A percentile compares a stretch with the other conserved stretches of the same genome.
Conservation (phyloP, 2,797 vertebrate species). For the Hyperoplus lanceolatus region DNA sequence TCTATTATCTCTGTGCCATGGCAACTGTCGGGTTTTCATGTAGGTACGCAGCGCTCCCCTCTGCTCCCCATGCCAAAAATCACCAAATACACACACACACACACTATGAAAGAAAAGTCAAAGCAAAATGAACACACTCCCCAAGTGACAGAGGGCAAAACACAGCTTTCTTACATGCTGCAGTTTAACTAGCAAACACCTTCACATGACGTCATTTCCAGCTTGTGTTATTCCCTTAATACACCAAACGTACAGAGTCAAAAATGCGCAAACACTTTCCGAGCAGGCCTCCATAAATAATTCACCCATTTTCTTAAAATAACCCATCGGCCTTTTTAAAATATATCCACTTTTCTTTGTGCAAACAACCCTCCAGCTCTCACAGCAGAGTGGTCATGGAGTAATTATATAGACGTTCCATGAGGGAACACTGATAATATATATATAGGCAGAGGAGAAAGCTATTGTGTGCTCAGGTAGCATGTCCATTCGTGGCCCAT, state of each 20-base stretch:
- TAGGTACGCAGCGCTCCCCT: conserved; percentile 34
- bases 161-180: conserved; percentile 16
- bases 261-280: conserved; percentile 38
- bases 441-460: neutral
- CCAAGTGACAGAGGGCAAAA: conserved; percentile 18
- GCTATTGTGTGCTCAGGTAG: conserved; percentile 54
- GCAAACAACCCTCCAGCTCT: conserved; percentile 66
- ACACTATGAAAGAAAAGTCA: conserved; percentile 36
- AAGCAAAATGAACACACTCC: conserved; percentile 15
- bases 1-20: conserved; percentile 68
- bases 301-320: conserved; percentile 77
- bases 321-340: conserved; percentile 66
- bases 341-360: conserved; percentile 64
- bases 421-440: conserved; percentile 67
- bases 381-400: conserved; percentile 63
- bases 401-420: conserved; percentile 78
- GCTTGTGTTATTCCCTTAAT: conserved; percentile 13
- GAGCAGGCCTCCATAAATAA: conserved; percentile 66
- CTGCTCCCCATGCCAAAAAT: conserved; percentile 5
- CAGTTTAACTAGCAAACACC: conserved; percentile 16
- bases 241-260: conserved; percentile 6
- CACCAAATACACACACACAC: conserved; percentile 37
- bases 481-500: conserved; percentile 70
- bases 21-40: conserved; percentile 52
- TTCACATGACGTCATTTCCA: conserved; percentile 11